phyloP scores from a whole-genome alignment of 1,140 invertebrate genomes.

The Aphelenchoides avenae region DNA sequence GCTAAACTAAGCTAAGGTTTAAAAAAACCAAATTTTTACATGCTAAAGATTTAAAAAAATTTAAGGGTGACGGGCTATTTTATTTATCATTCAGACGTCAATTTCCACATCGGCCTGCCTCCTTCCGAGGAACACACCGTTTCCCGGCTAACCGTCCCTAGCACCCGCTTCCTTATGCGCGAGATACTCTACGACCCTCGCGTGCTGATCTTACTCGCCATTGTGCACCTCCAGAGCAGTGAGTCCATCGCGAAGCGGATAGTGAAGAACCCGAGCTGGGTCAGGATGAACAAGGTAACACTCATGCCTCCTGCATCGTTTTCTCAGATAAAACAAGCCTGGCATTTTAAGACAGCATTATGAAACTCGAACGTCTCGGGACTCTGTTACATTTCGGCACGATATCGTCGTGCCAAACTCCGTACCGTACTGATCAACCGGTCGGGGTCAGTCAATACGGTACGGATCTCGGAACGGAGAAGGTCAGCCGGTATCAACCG shows the following conservation, averaged over 20 bases:
- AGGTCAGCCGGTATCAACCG: too few relatives aligned
- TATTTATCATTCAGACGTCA: constrained; percentile 36
- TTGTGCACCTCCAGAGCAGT: constrained; percentile 21
- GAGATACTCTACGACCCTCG: constrained; percentile 50
- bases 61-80: too few relatives aligned
- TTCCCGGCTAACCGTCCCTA: constrained; percentile 42
- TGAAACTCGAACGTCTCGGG: too few relatives aligned
- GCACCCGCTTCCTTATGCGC: constrained; percentile 27
- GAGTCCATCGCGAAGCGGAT: constrained; percentile 35
- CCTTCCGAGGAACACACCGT: constrained; percentile 38
- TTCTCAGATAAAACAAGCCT: too few relatives aligned
- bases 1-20: too few relatives aligned
- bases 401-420: too few relatives aligned
- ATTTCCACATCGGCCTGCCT: constrained; percentile 49
- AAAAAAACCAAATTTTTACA: too few relatives aligned
- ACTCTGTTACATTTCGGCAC: too few relatives aligned
- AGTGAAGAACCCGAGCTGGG: constrained; percentile 41
- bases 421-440: too few relatives aligned
- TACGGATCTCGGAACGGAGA: too few relatives aligned
- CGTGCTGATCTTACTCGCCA: constrained; percentile 40
- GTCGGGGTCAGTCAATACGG: too few relatives aligned
- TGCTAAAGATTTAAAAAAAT: constrained; percentile 1
- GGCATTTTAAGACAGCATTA: too few relatives aligned
- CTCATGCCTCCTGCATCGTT: background rate
- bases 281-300: constrained; percentile 39